phyloP scores from a whole-genome alignment of 2,113 vertebrate species.

The Poeciliopsis occidentalis region DNA sequence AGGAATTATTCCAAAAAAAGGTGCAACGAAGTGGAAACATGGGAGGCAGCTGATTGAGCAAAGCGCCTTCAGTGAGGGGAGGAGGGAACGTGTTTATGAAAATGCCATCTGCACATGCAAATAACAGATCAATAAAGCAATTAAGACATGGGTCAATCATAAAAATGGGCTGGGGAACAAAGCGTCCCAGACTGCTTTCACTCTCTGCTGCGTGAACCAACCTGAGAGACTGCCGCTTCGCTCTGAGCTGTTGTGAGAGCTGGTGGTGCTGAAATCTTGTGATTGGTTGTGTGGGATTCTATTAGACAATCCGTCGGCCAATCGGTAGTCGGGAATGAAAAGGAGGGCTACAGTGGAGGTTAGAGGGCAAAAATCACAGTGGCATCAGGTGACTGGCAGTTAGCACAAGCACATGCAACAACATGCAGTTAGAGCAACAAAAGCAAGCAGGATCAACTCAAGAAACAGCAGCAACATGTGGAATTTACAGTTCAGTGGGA shows the following conservation, averaged over 20 bases:
- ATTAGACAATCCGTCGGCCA: constrained; percentile 99
- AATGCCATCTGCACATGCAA: constrained; percentile 65
- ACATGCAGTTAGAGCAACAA: constrained; percentile 91
- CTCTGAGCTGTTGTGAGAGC: constrained; percentile 99
- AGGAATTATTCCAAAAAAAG: neutral
- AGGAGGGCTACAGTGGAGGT: constrained; percentile 98
- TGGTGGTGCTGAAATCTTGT: constrained; percentile 99
- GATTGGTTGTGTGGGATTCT: constrained; percentile 99
- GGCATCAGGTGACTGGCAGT: constrained; percentile 92
- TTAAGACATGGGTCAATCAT: constrained; percentile 63
- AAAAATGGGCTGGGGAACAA: constrained; percentile 52
- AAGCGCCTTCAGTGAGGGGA: constrained; percentile 43
- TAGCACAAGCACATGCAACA: constrained; percentile 93
- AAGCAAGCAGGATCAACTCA: constrained; percentile 73
- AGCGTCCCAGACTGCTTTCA: constrained; percentile 44
- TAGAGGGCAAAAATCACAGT: constrained; percentile 97
- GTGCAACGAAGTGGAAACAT: constrained; percentile 27
- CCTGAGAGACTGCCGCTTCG: constrained; percentile 99
- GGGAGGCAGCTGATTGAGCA: constrained; percentile 24
- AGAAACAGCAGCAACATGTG: constrained; percentile 27
- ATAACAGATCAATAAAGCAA: constrained; percentile 66
- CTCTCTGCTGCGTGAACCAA: constrained; percentile 85
- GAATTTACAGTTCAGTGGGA: constrained; percentile 9
- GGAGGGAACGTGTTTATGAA: constrained; percentile 41
- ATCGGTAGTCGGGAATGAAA: constrained; percentile 99